phyloP scores from a whole-genome alignment of 1,140 invertebrate species.

The Trinorchestia longiramus region DNA sequence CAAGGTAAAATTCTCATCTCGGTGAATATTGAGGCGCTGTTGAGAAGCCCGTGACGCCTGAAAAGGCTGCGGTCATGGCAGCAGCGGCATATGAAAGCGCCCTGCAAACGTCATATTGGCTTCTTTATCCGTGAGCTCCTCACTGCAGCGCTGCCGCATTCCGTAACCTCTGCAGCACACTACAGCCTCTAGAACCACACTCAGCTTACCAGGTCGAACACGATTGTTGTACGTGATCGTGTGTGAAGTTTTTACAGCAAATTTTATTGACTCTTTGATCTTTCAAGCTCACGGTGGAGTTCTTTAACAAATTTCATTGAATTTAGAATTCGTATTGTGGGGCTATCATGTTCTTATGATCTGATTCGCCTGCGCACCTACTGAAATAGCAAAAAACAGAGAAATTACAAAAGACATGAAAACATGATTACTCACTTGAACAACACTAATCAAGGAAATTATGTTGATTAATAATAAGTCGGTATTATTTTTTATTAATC shows the following conservation, averaged over 20 bases:
- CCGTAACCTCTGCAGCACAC: neutral
- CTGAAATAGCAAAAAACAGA: too few relatives aligned
- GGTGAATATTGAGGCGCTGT: neutral
- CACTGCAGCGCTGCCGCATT: neutral
- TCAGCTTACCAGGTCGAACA: neutral
- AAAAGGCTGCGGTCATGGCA: neutral
- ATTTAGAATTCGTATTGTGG: too few relatives aligned
- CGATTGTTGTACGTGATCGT: neutral
- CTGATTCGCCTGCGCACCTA: too few relatives aligned
- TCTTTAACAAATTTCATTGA: neutral
- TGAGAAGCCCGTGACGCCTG: slow-evolving; percentile 3
- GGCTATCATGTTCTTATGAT: too few relatives aligned
- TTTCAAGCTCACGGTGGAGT: neutral
- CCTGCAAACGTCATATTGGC: neutral
- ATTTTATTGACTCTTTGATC: neutral
- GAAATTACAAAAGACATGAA: too few relatives aligned
- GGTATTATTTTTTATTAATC: too few relatives aligned
- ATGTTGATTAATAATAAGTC: too few relatives aligned
- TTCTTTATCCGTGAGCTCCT: neutral
- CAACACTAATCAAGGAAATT: too few relatives aligned
- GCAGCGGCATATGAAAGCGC: neutral
- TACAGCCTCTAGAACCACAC: neutral
- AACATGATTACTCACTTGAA: too few relatives aligned
- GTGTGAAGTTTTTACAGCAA: neutral
- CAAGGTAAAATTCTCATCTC: neutral